Conservation (phyloP, 2,888 invertebrate genomes). For the Ephialtes manifestator region DNA sequence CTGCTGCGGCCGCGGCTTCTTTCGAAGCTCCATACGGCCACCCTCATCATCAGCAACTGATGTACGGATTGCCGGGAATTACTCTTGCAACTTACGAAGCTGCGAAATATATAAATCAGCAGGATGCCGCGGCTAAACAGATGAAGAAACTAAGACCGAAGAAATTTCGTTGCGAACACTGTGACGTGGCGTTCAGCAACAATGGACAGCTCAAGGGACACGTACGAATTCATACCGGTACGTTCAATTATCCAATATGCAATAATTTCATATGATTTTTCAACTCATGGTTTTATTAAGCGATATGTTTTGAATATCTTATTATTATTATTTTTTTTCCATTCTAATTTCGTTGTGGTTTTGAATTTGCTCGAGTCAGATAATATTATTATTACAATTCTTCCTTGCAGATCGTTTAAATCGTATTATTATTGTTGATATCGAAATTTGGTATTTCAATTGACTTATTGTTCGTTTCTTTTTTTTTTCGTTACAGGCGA, state of each 20-base stretch:
- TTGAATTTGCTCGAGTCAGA: background rate
- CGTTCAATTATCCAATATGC: constrained; percentile 73
- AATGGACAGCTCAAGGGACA: constrained; percentile 97
- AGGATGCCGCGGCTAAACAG: constrained; percentile 79
- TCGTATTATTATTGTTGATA: constrained; percentile 9
- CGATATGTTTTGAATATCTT: background rate
- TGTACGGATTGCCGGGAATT: constrained; percentile 40
- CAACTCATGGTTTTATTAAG: background rate
- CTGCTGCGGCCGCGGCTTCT: constrained; percentile 27
- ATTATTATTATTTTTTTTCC: background rate
- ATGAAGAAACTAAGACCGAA: constrained; percentile 93
- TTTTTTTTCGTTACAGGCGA: constrained; percentile 88
- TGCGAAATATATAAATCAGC: constrained; percentile 77
- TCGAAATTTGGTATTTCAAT: constrained; percentile 6
- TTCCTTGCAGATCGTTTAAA: background rate
- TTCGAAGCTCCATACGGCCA: constrained; percentile 46
- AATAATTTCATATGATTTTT: background rate
- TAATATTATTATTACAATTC: too few species aligned
- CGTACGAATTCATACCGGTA: constrained; percentile 95
- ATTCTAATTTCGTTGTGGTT: background rate
- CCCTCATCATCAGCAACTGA: constrained; percentile 34
- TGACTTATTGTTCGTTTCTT: constrained; percentile 4
- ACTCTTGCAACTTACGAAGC: constrained; percentile 71
- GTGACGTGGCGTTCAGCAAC: constrained; percentile 96
- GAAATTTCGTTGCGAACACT: constrained; percentile 96